phyloP scores from a whole-genome alignment of 1,140 invertebrate species.

The Brachionus rotundiformis region DNA sequence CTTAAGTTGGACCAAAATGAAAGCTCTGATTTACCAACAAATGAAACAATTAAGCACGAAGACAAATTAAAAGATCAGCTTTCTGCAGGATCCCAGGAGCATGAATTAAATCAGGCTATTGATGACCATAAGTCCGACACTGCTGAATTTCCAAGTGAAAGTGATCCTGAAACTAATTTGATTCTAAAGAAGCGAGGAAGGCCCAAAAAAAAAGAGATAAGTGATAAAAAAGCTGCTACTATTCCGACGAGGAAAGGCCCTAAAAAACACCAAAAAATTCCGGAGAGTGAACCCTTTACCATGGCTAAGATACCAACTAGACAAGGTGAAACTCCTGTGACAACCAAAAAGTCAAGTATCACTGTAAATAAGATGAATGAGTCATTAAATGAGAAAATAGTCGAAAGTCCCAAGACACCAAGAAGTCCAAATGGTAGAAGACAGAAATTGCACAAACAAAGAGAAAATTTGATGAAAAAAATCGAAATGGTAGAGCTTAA shows the following conservation, averaged over 20 bases:
- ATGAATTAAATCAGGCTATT: not conserved
- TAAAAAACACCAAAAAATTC: not conserved
- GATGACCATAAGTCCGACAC: not conserved
- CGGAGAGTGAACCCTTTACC: not conserved
- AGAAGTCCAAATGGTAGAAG: not conserved
- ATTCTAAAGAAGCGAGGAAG: not conserved
- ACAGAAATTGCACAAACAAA: not conserved
- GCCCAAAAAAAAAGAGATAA: not conserved
- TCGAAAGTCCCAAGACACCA: not conserved
- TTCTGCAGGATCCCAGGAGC: too few relatives aligned
- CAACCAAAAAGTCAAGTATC: not conserved
- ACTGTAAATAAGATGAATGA: not conserved
- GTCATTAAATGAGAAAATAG: not conserved
- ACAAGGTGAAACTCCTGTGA: not conserved
- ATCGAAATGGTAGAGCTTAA: not conserved
- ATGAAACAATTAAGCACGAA: too few relatives aligned
- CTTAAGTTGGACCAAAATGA: not conserved
- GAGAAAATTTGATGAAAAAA: constrained; percentile 22
- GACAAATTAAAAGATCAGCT: too few relatives aligned
- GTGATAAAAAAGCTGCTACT: not conserved
- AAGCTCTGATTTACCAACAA: not conserved
- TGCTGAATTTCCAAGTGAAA: not conserved
- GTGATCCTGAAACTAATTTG: not conserved
- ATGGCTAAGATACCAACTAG: not conserved
- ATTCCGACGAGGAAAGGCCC: not conserved